These are phyloP conservation scores for Idaea straminata DNA, from an alignment of 2,888 invertebrate species.

Conservation along the genomic window DNA sequence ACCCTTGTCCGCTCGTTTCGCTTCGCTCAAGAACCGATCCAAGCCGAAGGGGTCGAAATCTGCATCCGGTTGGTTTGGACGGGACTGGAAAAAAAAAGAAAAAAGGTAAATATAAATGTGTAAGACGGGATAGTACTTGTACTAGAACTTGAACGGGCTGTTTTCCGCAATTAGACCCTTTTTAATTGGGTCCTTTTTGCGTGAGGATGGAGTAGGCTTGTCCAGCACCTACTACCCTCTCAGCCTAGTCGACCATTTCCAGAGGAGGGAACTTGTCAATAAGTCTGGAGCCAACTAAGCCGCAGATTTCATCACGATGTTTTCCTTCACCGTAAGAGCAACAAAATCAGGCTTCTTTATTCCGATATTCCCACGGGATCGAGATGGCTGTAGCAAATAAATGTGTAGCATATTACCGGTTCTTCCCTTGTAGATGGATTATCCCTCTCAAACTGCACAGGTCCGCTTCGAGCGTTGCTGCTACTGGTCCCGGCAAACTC, in stretches of 20 bases:
- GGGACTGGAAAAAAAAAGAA: conserved; percentile 32
- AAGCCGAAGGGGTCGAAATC: conserved; percentile 96
- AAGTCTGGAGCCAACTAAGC: no score
- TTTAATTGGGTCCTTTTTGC: no score
- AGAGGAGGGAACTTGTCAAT: no score
- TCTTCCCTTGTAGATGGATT: conserved; percentile 61
- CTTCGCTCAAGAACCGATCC: conserved; percentile 98
- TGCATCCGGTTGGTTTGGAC: conserved; percentile 59
- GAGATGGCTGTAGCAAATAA: conserved; percentile 23
- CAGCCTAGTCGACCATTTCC: no score
- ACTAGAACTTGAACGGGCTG: no score
- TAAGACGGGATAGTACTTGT: background rate
- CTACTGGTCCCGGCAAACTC: conserved; percentile 96
- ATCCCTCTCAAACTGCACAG: conserved; percentile 96
- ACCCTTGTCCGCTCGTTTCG: conserved; percentile 89
- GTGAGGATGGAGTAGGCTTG: no score
- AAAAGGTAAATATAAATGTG: conserved; percentile 47
- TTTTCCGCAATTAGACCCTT: no score
- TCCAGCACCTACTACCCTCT: no score
- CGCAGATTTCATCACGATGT: no score
- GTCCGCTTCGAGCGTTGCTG: conserved; percentile 87
- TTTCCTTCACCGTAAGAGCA: no score
- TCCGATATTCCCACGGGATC: background rate
- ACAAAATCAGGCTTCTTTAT: background rate
- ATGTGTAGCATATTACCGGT: background rate